phyloP scores from a whole-genome alignment of 2,113 vertebrate species.

The Sceloporus undulatus region DNA sequence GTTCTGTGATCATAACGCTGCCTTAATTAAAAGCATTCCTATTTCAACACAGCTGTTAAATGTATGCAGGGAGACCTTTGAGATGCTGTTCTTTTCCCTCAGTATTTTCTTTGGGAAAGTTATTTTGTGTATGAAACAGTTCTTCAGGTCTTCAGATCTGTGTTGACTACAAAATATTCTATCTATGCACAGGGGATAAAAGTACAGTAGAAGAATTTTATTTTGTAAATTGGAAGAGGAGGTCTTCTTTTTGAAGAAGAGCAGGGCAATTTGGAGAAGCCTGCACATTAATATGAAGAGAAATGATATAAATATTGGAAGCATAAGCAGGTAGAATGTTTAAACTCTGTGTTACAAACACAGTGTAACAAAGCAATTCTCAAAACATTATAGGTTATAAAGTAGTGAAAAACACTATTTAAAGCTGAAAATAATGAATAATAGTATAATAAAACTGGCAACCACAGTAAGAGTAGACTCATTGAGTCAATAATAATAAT shows the following conservation, averaged over 20 bases:
- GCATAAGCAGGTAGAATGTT: background rate
- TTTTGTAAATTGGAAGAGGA: background rate
- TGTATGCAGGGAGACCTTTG: background rate
- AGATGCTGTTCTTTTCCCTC: background rate
- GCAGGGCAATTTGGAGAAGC: background rate
- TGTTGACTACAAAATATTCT: background rate
- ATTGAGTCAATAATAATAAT: too few species aligned
- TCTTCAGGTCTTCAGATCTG: background rate
- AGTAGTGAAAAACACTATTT: background rate
- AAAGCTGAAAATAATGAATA: too few species aligned
- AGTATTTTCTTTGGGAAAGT: background rate
- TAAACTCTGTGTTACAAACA: background rate
- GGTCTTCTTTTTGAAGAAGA: background rate
- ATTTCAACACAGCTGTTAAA: conserved; percentile 36
- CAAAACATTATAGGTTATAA: background rate
- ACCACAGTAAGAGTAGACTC: too few species aligned
- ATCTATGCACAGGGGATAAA: background rate
- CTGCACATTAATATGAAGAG: background rate
- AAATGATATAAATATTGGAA: background rate
- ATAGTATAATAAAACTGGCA: too few species aligned
- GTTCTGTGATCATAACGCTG: background rate
- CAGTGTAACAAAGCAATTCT: background rate
- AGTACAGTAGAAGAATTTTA: background rate
- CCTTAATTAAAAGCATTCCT: background rate
- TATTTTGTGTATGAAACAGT: background rate